Percentiles rank a stretch among this genome's conserved stretches.
Evolutionary conservation across 2,888 invertebrate genomes (phyloP).

Genomic region (Drosophila anomalipes): DNA sequence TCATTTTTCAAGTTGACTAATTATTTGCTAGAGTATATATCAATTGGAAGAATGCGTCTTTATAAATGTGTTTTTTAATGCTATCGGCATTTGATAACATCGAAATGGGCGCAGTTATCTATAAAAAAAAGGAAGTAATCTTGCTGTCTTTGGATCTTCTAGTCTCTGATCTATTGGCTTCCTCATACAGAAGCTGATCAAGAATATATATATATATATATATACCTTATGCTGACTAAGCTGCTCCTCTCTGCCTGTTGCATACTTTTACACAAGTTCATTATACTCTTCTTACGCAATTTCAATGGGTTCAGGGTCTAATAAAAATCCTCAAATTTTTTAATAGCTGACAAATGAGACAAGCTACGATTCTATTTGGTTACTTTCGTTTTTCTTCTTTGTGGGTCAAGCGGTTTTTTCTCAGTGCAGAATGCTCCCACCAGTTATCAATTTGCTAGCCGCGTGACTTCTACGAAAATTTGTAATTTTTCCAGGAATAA

Average conservation of each 20-base stretch:
- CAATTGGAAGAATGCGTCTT: not conserved
- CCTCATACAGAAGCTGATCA: not conserved
- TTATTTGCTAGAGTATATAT: not conserved
- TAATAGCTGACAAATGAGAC: not conserved
- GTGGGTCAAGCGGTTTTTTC: not conserved
- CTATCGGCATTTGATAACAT: not conserved
- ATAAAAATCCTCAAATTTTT: not conserved
- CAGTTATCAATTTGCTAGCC: conserved; percentile 14
- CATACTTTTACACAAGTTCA: not conserved
- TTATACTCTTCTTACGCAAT: not conserved
- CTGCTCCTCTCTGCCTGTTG: not conserved
- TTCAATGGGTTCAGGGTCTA: not conserved
- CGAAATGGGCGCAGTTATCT: not conserved
- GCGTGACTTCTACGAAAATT: conserved; percentile 76
- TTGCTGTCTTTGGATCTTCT: not conserved
- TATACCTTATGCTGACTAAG: not conserved
- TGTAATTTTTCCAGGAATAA: conserved; percentile 72
- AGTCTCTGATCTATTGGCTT: not conserved
- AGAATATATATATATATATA: not conserved
- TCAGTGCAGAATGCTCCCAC: conserved; percentile 10
- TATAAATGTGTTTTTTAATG: not conserved
- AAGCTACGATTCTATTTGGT: not conserved
- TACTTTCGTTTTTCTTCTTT: not conserved
- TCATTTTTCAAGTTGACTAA: not conserved
- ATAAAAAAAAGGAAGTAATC: accelerated